Evolutionary conservation across 2,113 vertebrate species (phyloP).

Genomic region (Dascyllus trimaculatus): DNA sequence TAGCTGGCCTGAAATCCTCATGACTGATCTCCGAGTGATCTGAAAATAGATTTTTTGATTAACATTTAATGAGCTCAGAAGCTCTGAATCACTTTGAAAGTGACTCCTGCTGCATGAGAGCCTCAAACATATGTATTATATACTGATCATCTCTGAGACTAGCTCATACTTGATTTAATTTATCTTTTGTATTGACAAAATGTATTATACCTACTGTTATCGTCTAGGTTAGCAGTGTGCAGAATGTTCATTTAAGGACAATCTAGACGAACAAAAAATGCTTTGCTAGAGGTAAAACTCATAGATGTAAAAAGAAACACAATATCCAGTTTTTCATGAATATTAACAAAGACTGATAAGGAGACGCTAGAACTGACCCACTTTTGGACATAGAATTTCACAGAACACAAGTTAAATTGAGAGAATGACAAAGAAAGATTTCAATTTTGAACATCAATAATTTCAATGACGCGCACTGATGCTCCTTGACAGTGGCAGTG

Average conservation of each 20-base stretch:
- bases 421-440: neutral
- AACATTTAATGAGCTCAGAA: conserved; percentile 88
- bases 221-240: neutral
- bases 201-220: neutral
- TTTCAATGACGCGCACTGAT: neutral
- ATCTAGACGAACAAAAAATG: neutral
- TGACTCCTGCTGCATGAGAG: conserved; percentile 72
- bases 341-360: neutral
- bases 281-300: no score
- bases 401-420: neutral
- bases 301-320: neutral
- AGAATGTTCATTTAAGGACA: neutral
- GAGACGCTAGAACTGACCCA: neutral
- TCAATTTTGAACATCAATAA: neutral
- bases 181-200: conserved; percentile 6
- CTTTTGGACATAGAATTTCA: neutral
- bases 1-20: conserved; percentile 80
- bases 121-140: conserved; percentile 51
- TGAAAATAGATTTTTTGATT: conserved; percentile 89
- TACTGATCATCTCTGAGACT: conserved; percentile 35
- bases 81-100: conserved; percentile 81
- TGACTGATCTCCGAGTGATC: conserved; percentile 83
- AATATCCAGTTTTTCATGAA: no score
- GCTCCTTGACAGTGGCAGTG: conserved; percentile 32
- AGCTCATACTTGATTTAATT: neutral